Conservation (phyloP, 2,113 vertebrate genomes). For the Chamaea fasciata region DNA sequence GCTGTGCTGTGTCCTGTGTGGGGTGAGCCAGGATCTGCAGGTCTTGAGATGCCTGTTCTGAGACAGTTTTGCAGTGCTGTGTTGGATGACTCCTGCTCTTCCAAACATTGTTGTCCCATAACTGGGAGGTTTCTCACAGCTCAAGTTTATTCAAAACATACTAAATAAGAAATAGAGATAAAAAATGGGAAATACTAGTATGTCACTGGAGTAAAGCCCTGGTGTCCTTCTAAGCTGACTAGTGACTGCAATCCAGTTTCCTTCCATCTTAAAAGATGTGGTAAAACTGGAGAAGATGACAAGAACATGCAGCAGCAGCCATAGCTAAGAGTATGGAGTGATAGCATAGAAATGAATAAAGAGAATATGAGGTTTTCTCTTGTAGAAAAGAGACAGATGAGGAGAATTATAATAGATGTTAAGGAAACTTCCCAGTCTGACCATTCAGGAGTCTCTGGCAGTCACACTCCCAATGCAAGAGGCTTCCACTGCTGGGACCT, state of each 20-base stretch:
- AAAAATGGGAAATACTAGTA: neutral
- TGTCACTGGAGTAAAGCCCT: neutral
- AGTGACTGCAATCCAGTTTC: neutral
- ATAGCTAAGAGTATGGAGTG: neutral
- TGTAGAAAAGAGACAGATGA: neutral
- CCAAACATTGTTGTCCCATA: neutral
- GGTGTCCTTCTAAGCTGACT: neutral
- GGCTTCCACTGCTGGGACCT: neutral
- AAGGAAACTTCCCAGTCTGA: neutral
- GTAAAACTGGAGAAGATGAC: neutral
- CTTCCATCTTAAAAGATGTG: neutral
- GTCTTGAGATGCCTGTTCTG: neutral
- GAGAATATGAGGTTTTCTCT: neutral
- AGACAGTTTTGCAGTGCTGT: neutral
- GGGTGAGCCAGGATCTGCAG: neutral
- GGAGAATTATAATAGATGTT: neutral
- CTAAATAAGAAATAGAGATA: neutral
- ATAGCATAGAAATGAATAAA: neutral
- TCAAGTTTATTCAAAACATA: neutral
- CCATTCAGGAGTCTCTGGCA: neutral
- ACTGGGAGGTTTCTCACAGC: neutral
- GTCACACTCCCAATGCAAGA: neutral
- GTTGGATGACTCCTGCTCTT: neutral
- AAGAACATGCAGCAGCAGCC: neutral
- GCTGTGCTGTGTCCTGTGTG: accelerated